Evolutionary conservation across 2,888 invertebrate genomes (phyloP).

Genomic region (Nesidiocoris tenuis): DNA sequence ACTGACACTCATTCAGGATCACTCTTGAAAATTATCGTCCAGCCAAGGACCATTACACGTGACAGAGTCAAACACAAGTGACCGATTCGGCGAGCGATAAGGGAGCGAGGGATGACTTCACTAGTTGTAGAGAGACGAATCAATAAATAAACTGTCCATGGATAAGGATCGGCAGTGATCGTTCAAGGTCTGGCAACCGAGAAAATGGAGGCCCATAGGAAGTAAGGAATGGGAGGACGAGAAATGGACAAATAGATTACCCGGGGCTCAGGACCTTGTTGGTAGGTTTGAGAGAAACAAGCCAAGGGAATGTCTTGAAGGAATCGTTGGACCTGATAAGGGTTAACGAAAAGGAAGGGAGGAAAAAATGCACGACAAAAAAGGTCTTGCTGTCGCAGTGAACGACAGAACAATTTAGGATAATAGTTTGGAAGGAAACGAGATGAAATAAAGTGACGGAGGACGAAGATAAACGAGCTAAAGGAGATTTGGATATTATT

Average conservation of each 20-base stretch:
- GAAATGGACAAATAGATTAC: not conserved
- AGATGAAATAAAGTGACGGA: constrained; percentile 31
- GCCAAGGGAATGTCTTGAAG: not conserved
- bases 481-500: constrained; percentile 28
- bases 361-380: not conserved
- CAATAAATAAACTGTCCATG: not conserved
- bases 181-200: not conserved
- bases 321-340: constrained; percentile 29
- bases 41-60: too few relatives aligned
- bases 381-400: not conserved
- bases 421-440: constrained; percentile 31
- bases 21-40: too few relatives aligned
- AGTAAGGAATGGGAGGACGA: not conserved
- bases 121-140: too few relatives aligned
- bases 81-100: too few relatives aligned
- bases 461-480: constrained; percentile 38
- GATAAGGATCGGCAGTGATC: not conserved
- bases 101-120: too few relatives aligned
- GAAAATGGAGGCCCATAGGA: not conserved
- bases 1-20: too few relatives aligned
- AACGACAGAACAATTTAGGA: constrained; percentile 11
- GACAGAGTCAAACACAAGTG: too few relatives aligned
- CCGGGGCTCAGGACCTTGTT: not conserved
- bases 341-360: not conserved
- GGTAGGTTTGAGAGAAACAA: not conserved